Base-by-base conservation (phyloP, 2,888 invertebrate genomes). In the Xestia c-nigrum region DNA sequence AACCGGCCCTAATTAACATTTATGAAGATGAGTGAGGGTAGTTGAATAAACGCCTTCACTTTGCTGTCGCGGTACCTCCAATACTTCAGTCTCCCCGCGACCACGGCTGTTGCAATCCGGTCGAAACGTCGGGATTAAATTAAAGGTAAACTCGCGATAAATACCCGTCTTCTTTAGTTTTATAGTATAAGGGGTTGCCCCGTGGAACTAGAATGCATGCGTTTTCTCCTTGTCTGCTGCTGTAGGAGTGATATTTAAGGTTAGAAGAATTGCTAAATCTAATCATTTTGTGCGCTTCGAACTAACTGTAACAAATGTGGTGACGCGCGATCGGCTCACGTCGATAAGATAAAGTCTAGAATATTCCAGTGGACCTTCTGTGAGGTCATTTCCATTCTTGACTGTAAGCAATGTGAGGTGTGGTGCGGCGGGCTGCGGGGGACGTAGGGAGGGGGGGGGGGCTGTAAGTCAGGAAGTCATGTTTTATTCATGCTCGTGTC, bases 401-500 rank as follows among this genome's bases (percentile, higher is more conserved):
- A 9, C 10, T 9, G 52, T 24, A 43, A 46, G 47, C 21, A 43
- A 12, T 47, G 43, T 7, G 21, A 2, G 52, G n/a, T 14, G 57
- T 24, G 67, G 21, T 1, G 63, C 9, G 47, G 9, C 4, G 46
- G 3, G 31, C 3, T 31, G 31, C 1, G 31, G 70, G 16, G 31
- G 19, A 50, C 0, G 9, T 0, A 19, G 16, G 16, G n/a, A n/a
- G n/a, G 10, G 43, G 6, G 24, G 21, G 10, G 46, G 24, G 4
- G 24, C 16, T 43, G 72, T 68, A 55, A 70, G 65, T 70, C 61
- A 55, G 66, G 14, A 1, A 9, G 66, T 46, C 24, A 86, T 86
- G 80, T 69, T 74, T 83, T 86, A 83, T 83, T 78, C 79, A 83
- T 78, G 84, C 52, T 43, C 61, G 40, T 12, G 66, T 47, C 61